Percentiles rank a stretch among this genome's conserved stretches.
These are phyloP conservation scores for Quadroppia sp. DNA, from an alignment of 2,888 invertebrate species.

Conservation along the genomic window DNA sequence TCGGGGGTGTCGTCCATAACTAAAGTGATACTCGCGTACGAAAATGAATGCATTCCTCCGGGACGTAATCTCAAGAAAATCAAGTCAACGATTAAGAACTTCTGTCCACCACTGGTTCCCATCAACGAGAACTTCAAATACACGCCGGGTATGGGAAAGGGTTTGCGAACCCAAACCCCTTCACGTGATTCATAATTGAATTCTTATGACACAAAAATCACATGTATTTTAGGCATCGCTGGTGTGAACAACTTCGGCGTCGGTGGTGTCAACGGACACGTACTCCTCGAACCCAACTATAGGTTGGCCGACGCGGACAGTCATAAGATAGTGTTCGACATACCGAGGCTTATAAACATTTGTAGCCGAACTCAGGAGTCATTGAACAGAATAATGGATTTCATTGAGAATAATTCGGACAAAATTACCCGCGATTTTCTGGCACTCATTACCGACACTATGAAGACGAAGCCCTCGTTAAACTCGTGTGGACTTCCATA, in stretches of 20 bases:
- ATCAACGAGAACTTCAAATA: conserved; percentile 14
- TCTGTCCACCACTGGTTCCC: conserved; percentile 9
- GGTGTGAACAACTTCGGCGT: conserved; percentile 36
- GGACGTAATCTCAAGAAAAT: conserved; percentile 55
- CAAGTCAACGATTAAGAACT: conserved; percentile 56
- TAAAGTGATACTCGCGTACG: conserved; percentile 56
- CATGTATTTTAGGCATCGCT: conserved; percentile 25
- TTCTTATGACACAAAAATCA: no score
- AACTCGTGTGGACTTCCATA: conserved; percentile 30
- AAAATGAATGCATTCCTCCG: conserved; percentile 48
- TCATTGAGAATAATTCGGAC: not conserved
- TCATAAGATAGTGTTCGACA: not conserved
- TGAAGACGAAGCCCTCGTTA: conserved; percentile 1
- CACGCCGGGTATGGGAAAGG: conserved; percentile 25
- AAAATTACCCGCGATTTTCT: conserved; percentile 38
- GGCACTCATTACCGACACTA: conserved; percentile 8
- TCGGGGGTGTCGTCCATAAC: conserved; percentile 43
- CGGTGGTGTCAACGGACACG: conserved; percentile 6
- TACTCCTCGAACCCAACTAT: conserved; percentile 33
- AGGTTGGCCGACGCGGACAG: not conserved
- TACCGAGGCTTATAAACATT: conserved; percentile 29
- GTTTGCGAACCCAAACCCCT: no score
- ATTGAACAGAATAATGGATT: not conserved
- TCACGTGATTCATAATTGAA: not conserved
- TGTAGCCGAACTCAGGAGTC: conserved; percentile 42